Conservation (phyloP, 2,113 vertebrate species). For the Psephotus haematonotus region DNA sequence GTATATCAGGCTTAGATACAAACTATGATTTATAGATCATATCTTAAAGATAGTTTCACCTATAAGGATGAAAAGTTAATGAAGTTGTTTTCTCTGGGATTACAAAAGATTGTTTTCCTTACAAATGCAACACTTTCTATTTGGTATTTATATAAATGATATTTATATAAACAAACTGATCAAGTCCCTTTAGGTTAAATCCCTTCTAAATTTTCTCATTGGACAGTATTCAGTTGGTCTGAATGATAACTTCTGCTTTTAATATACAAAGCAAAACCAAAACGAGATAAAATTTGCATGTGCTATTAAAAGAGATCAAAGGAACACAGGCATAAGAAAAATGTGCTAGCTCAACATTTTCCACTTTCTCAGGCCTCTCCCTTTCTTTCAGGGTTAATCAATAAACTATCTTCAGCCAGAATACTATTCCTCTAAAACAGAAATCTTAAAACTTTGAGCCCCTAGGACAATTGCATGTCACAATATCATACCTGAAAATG, state of each 20-base stretch:
- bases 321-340: not conserved
- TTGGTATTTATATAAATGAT: not conserved
- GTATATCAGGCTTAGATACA: not conserved
- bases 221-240: not conserved
- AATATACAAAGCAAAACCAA: not conserved
- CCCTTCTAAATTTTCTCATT: not conserved
- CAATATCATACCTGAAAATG: not conserved
- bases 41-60: not conserved
- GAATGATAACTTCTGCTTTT: not conserved
- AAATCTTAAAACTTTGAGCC: not conserved
- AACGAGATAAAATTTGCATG: not conserved
- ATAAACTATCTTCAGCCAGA: not conserved
- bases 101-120: not conserved
- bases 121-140: not conserved
- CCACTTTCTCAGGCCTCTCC: not conserved
- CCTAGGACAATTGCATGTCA: not conserved
- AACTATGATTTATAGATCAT: not conserved
- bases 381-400: not conserved
- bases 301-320: not conserved
- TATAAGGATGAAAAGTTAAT: not conserved
- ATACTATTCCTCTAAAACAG: not conserved
- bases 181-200: not conserved
- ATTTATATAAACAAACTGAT: not conserved
- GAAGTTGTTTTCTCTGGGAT: not conserved
- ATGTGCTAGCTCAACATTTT: not conserved